phyloP scores from a whole-genome alignment of 2,113 vertebrate genomes.

The Tretioscincus oriximinensis region DNA sequence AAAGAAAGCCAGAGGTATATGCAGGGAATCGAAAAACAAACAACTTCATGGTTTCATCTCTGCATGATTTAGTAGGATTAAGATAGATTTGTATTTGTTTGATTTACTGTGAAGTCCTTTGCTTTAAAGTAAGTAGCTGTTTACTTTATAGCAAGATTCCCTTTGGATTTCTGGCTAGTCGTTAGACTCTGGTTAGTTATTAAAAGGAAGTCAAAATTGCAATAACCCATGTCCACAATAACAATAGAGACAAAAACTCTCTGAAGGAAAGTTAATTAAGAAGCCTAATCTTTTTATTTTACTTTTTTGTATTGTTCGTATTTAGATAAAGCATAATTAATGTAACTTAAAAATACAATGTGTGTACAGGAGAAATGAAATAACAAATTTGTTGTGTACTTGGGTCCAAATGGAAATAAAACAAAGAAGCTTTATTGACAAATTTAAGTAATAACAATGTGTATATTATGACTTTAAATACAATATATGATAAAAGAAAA shows the following conservation, averaged over 20 bases:
- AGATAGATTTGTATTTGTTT: constrained; percentile 10
- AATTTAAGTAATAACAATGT: too few relatives aligned
- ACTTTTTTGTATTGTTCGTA: too few relatives aligned
- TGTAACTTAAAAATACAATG: too few relatives aligned
- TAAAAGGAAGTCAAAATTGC: background rate
- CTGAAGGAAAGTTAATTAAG: background rate
- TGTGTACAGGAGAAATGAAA: too few relatives aligned
- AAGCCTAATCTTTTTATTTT: background rate
- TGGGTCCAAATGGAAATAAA: too few relatives aligned
- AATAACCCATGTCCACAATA: background rate
- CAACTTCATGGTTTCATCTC: background rate
- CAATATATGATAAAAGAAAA: too few relatives aligned
- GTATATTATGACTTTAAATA: too few relatives aligned
- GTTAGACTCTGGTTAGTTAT: background rate
- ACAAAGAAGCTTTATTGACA: too few relatives aligned
- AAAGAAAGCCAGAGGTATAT: background rate
- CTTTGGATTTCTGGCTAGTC: background rate
- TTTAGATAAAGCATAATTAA: too few relatives aligned
- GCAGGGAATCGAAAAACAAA: background rate
- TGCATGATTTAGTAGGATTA: background rate
- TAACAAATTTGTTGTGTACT: too few relatives aligned
- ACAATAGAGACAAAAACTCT: background rate
- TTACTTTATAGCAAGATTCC: constrained; percentile 5
- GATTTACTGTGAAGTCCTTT: background rate
- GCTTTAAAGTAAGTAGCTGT: constrained; percentile 15